Evolutionary conservation across 2,113 vertebrate species (phyloP).

Genomic region (Tinamus guttatus): DNA sequence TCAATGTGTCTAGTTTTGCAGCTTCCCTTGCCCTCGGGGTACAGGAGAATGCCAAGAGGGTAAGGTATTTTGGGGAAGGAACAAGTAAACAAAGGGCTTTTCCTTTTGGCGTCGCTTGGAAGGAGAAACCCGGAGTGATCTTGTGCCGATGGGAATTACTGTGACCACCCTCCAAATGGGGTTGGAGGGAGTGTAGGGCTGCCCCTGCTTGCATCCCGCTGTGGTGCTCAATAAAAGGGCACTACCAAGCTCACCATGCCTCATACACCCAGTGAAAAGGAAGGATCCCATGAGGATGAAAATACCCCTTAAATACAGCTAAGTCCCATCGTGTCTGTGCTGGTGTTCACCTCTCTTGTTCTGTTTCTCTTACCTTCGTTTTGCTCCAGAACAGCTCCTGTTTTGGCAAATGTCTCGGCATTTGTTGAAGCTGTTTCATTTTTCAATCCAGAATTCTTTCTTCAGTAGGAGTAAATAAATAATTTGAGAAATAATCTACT

Average conservation of each 20-base stretch:
- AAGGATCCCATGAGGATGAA: background rate
- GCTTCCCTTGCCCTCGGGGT: background rate
- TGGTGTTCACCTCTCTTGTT: background rate
- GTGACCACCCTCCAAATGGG: background rate
- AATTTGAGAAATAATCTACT: background rate
- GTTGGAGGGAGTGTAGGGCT: background rate
- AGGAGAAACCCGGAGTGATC: background rate
- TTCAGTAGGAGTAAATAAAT: background rate
- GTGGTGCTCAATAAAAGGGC: background rate
- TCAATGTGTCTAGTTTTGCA: background rate
- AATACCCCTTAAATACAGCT: background rate
- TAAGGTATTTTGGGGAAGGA: background rate
- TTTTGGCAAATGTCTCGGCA: background rate
- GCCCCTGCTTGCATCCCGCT: background rate
- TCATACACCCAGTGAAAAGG: background rate
- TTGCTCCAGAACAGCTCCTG: background rate
- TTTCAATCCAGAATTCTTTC: background rate
- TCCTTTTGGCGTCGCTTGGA: background rate
- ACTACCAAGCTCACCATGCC: background rate
- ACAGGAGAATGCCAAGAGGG: background rate
- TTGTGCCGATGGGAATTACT: background rate
- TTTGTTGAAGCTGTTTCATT: background rate
- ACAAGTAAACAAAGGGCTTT: background rate
- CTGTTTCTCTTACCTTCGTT: background rate
- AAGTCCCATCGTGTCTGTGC: rapidly evolving